Evolutionary conservation across 2,797 vertebrate species (phyloP).

Genomic region (Semaprochilodus insignis): DNA sequence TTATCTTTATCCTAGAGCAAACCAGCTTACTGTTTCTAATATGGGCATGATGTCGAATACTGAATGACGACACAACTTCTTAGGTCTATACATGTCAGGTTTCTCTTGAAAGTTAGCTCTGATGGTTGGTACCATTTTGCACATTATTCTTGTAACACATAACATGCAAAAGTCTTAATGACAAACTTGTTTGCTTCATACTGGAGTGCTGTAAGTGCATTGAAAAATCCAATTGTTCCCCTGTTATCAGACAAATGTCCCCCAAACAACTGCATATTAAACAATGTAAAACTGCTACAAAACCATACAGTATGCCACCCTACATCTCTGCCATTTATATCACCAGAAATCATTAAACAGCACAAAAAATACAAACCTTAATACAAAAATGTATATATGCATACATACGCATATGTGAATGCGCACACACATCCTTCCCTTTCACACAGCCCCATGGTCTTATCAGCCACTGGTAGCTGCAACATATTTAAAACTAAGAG

Average conservation of each 20-base stretch:
- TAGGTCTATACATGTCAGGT: neutral
- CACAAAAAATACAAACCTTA: conserved; percentile 31
- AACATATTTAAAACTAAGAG: conserved; percentile 33
- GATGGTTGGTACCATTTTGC: conserved; percentile 43
- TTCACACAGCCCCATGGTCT: conserved; percentile 38
- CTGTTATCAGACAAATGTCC: conserved; percentile 23
- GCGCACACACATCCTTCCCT: conserved; percentile 40
- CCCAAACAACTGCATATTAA: conserved; percentile 46
- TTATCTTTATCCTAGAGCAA: no score
- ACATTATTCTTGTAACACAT: conserved; percentile 32
- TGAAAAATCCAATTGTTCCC: conserved; percentile 30
- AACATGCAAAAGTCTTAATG: conserved; percentile 20
- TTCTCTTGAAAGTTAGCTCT: conserved; percentile 23
- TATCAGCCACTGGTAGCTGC: conserved; percentile 23
- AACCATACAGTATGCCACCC: conserved; percentile 35
- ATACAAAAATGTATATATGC: conserved; percentile 43
- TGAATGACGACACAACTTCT: no score
- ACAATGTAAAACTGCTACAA: conserved; percentile 58
- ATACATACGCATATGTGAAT: conserved; percentile 27
- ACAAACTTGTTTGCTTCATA: conserved; percentile 3
- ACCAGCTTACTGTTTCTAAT: no score
- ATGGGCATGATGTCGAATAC: no score
- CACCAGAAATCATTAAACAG: conserved; percentile 17
- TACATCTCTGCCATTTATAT: conserved; percentile 33
- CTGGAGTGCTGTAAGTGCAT: conserved; percentile 25